Evolutionary conservation across 2,888 invertebrate species (phyloP), one percentile per base, ranked within the genome.

Genomic region (Pharmacophagus antenor): DNA sequence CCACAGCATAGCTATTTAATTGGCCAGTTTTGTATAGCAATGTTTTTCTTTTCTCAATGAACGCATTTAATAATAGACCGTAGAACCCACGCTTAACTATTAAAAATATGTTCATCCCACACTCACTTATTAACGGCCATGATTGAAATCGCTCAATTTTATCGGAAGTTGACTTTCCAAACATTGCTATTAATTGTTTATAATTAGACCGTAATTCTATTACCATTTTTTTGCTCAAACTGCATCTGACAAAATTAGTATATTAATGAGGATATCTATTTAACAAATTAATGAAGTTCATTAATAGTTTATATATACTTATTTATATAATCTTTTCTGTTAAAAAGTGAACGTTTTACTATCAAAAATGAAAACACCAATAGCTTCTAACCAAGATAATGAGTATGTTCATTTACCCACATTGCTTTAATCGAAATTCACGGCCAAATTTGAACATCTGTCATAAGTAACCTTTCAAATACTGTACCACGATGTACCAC

Each of bases 21-120:
- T 31, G 10, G 10, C 2, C 0, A 3, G 31, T 31, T 31, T 10
- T 31, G 31, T 31, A 31, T 10, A 31, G 15, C 31, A 31, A 31
- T 12, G 12, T 15, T 31, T 2, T 31, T 31, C 15, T 15, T 12
- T 31, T 31, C 18, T 49, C 41, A 41, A 41, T 49, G 25, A 20
- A 23, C 6, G 57, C 44, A 44, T 46, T 27, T 57, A 22, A 44
- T 51, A 31, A 31, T 12, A 22, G 27, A 27, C 12, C 17, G 17
- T 22, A 21, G 21, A 21, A 17, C 57, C 57, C 46, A 57, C 57
- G 51, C 31, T 41, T 7, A 31, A 31, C 27, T 31, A 31, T 51
- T 31, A 57, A 57, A 57, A 57, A 57, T 21, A 25, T 23, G 23
- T 57, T 51, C 57, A 46, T 57, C 51, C 57, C 51, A 57, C 57